Base-by-base conservation (phyloP, 2,888 invertebrate species). In the Leptinotarsa tumamoca region DNA sequence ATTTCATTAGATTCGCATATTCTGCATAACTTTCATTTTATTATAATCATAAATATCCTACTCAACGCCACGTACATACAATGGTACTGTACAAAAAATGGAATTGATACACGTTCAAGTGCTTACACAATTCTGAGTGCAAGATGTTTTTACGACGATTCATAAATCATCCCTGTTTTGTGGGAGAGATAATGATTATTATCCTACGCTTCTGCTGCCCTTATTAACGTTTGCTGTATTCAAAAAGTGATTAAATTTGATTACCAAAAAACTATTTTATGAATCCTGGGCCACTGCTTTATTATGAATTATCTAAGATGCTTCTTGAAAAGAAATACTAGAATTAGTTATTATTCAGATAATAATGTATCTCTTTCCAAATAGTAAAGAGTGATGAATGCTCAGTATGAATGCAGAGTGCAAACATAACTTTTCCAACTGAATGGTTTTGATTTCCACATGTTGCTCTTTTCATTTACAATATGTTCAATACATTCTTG, bases 221-320 rank as follows among this genome's bases (percentile, higher is more conserved):
- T 33, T 13, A 63, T 63, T 43, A 33, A 33, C 33, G 33, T 17
- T 63, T 43, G 10, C 17, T 63, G 5, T 5, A 63, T 43, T 33
- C 63, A n/a, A 27, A 43, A 5, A 63, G 63, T 43, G 63, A 63
- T 63, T 43, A n/a, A 63, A 63, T 63, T 63, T 43, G 63, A 63
- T 63, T 10, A n/a, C 17, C 63, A 43, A 63, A 63, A 63, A 43
- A 18, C 2, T n/a, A 17, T 14, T 10, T 5, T 4, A 33, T 63
- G 7, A 63, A 63, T 63, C 3, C 63, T 10, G 63, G 17, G 33
- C 33, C 33, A 17, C 33, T 43, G 63, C n/a, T 63, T 0, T 17
- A 2, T 7, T 18, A 14, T n/a, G 43, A 3, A 14, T 33, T 1
- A 33, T 63, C 23, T 4, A 4, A 23, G 15, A 58, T 43, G n/a